Base-by-base conservation (phyloP, 2,888 invertebrate genomes). In the Lepetodrilus schrolli region DNA sequence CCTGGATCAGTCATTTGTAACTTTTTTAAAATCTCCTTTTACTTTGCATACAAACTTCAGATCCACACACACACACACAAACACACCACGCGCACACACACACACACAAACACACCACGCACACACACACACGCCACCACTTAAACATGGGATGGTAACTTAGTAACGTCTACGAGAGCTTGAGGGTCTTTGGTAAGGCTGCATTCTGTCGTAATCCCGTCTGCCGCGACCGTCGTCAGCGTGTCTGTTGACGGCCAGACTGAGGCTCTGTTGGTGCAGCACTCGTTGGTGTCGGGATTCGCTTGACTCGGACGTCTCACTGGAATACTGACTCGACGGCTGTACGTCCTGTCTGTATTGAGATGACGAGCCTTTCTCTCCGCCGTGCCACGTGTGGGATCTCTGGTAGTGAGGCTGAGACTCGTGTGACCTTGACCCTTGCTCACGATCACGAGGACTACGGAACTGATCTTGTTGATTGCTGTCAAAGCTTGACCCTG, bases 351-450 rank as follows among this genome's bases (percentile, higher is more conserved):
- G 66, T 71, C 34, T 48, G n/a, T 48, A 70, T 8, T 66, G 36
- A 51, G 65, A 49, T 47, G 73, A 13, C 43, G 38, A 17, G 48
- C 30, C 26, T 72, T 37, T n/a, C 49, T 78, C 78, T 30, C 58
- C 65, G 20, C 81, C 82, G 65, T 82, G 80, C 81, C 82, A 82
- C 4, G 81, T 81, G 26, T 79, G 72, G 7, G 80, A 78, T 66
- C 78, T 71, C 1, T 81, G 79, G 47, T 80, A 78, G 58, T 66
- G 50, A 0, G 79, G 76, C 4, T 66, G 71, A 13, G 58, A 69
- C 13, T 70, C 51, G 13, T 38, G 34, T 2, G n/a, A 30, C n/a
- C 68, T 17, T 20, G 34, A 43, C n/a, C 66, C 26, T 23, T 65
- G 30, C n/a, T 66, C 36, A 21, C 23, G 66, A 47, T 49, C 21